A percentile compares a stretch with the other conserved stretches of the same genome.
These are phyloP conservation scores for Rhagonycha lutea DNA, from an alignment of 2,888 invertebrate genomes.

Conservation along the genomic window DNA sequence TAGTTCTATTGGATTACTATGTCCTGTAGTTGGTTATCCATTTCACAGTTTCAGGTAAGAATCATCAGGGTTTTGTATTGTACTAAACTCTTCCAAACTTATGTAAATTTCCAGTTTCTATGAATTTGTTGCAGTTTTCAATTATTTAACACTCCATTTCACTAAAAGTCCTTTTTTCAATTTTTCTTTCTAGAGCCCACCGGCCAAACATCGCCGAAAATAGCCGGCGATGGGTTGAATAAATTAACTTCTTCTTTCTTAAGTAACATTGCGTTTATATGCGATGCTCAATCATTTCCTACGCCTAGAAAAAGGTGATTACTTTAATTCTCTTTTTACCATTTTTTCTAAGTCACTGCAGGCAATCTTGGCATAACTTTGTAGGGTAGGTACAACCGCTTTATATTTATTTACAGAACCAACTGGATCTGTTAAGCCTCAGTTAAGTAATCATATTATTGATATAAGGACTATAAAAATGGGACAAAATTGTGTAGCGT, in stretches of 20 bases:
- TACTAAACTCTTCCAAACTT: neutral
- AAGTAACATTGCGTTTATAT: constrained; percentile 53
- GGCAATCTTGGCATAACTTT: neutral
- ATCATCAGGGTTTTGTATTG: constrained; percentile 5
- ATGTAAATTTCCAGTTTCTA: no score
- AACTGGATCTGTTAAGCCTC: constrained; percentile 69
- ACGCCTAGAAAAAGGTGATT: constrained; percentile 59
- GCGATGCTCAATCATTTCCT: constrained; percentile 63
- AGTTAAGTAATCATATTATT: constrained; percentile 63
- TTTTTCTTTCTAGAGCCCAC: constrained; percentile 55
- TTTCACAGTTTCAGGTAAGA: constrained; percentile 75
- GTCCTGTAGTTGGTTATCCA: constrained; percentile 72
- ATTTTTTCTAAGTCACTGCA: neutral
- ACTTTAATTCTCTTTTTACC: neutral
- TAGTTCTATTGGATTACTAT: constrained; percentile 65
- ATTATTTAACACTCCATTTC: neutral
- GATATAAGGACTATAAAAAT: constrained; percentile 50
- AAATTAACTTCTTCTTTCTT: constrained; percentile 50
- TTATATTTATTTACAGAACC: constrained; percentile 60
- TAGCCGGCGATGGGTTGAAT: constrained; percentile 61
- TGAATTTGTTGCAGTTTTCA: neutral
- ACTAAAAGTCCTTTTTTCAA: neutral
- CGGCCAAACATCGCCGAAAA: constrained; percentile 58
- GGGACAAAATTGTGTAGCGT: constrained; percentile 58
- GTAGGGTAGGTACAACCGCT: constrained; percentile 5